These are phyloP conservation scores for Pogoniulus pusillus DNA, from an alignment of 2,797 vertebrate species.

Conservation along the genomic window DNA sequence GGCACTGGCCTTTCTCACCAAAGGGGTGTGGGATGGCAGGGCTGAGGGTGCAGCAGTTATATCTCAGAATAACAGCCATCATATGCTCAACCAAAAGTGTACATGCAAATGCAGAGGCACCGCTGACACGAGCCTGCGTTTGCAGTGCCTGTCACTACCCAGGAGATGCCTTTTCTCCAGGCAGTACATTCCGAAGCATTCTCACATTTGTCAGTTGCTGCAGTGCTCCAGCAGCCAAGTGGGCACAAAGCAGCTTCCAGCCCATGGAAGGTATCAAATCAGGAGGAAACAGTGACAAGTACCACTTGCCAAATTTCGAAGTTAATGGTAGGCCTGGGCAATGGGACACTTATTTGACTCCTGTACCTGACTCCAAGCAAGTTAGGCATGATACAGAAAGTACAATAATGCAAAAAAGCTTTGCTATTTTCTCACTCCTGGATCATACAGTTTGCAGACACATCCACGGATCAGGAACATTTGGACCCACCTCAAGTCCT, in stretches of 20 bases:
- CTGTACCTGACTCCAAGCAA: not conserved
- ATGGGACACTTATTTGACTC: not conserved
- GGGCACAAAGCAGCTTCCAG: not conserved
- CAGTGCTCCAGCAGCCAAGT: not conserved
- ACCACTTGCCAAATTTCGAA: conserved; percentile 25
- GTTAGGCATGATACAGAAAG: not conserved
- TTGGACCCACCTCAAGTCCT: not conserved
- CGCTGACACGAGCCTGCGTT: not conserved
- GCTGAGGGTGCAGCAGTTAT: not conserved
- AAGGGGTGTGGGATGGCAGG: not conserved
- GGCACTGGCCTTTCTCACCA: not conserved
- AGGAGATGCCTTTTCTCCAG: not conserved
- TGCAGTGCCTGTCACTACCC: not conserved
- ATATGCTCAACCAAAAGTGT: not conserved
- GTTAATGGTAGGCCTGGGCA: not conserved
- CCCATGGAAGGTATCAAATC: conserved; percentile 14
- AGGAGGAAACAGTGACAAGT: conserved; percentile 26
- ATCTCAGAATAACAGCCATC: not conserved
- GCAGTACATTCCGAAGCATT: accelerated
- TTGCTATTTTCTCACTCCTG: not conserved
- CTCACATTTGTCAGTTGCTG: not conserved
- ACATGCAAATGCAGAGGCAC: not conserved
- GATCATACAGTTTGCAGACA: not conserved
- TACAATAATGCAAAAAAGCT: not conserved
- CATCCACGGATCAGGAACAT: not conserved